phyloP scores from a whole-genome alignment of 2,797 vertebrate genomes.

The Chiloscyllium punctatum region DNA sequence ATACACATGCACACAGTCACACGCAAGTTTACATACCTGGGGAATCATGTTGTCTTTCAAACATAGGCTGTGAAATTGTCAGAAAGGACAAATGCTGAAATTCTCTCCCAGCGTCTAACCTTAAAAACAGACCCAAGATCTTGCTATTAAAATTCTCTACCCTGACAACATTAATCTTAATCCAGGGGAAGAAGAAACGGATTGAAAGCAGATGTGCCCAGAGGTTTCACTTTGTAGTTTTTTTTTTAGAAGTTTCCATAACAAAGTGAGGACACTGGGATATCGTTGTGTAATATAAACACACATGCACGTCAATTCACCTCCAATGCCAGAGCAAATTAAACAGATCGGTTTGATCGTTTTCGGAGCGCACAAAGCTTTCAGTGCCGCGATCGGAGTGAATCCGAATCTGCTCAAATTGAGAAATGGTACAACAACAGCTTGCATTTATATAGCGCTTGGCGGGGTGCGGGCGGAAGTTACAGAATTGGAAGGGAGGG shows the following conservation, averaged over 20 bases:
- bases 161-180: constrained; percentile 30
- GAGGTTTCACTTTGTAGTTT: constrained; percentile 33
- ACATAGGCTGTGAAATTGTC: background rate
- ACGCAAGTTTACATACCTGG: background rate
- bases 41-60: background rate
- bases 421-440: background rate
- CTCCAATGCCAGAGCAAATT: background rate
- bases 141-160: constrained; percentile 16
- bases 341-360: constrained; percentile 3
- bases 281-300: constrained; percentile 23
- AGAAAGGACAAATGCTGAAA: background rate
- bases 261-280: constrained; percentile 25
- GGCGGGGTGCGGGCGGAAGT: no score
- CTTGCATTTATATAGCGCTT: background rate
- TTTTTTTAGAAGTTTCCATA: background rate
- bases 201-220: constrained; percentile 35
- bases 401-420: background rate
- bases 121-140: background rate
- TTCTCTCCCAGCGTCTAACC: background rate
- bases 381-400: background rate
- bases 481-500: background rate
- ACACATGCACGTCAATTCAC: background rate
- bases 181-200: background rate
- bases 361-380: background rate
- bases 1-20: background rate